phyloP scores from a whole-genome alignment of 2,888 invertebrate species.

The Perdita meconis region DNA sequence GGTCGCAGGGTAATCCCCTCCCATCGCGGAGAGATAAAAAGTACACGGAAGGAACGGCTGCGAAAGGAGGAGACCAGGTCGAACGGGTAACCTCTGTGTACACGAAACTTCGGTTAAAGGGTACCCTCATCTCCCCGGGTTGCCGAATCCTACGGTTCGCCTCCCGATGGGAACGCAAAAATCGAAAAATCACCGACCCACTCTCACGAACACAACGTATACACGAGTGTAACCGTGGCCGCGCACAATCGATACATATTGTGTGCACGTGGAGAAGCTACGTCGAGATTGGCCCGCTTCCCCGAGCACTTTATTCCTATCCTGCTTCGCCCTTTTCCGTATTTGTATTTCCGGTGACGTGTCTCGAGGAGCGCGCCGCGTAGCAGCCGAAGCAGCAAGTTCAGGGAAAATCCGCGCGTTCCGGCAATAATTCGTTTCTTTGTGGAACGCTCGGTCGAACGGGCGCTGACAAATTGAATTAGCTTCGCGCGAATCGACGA shows the following conservation, averaged over 20 bases:
- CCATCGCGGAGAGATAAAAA: slow-evolving; percentile 1
- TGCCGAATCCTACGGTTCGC: slow-evolving; percentile 27
- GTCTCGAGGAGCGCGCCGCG: slow-evolving; percentile 10
- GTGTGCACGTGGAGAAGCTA: slow-evolving; percentile 46
- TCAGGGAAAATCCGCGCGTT: slow-evolving; percentile 43
- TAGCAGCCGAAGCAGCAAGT: slow-evolving; percentile 18
- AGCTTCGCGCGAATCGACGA: slow-evolving; percentile 8
- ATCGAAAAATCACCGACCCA: slow-evolving; percentile 38
- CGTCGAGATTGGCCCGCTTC: slow-evolving; percentile 45
- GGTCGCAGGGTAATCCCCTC: not conserved
- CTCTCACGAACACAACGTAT: too few relatives aligned
- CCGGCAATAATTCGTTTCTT: slow-evolving; percentile 50
- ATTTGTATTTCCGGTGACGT: slow-evolving; percentile 60
- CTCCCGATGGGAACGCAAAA: slow-evolving; percentile 22
- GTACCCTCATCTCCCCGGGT: not conserved
- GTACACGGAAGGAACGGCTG: not conserved
- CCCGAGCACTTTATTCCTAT: slow-evolving; percentile 60
- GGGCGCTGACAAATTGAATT: slow-evolving; percentile 14
- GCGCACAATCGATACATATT: slow-evolving; percentile 52
- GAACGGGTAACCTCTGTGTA: slow-evolving; percentile 12
- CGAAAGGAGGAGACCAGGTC: slow-evolving; percentile 2
- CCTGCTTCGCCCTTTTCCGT: slow-evolving; percentile 40
- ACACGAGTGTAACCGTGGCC: not conserved
- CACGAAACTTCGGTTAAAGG: slow-evolving; percentile 5
- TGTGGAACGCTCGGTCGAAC: slow-evolving; percentile 20